Conservation (phyloP, 2,888 invertebrate genomes). For the Pandemis corylana region DNA sequence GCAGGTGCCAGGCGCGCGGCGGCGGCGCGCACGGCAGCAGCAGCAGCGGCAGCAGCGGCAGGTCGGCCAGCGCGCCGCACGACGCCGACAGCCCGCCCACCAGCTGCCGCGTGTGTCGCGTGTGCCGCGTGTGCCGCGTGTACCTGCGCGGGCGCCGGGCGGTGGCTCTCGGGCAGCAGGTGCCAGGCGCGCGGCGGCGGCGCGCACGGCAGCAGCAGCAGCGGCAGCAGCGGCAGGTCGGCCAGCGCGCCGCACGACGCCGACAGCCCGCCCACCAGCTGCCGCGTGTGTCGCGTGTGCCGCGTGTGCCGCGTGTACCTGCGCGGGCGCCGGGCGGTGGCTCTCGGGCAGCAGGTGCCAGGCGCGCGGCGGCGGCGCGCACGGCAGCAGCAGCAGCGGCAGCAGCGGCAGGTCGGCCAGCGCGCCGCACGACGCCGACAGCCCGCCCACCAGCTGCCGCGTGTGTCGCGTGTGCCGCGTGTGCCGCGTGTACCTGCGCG, state of each 20-base stretch:
- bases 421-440: constrained; percentile 86
- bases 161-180: constrained; percentile 55
- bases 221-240: constrained; percentile 48
- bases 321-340: too few species aligned
- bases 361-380: constrained; percentile 52
- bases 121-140: constrained; percentile 57
- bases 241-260: constrained; percentile 82
- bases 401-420: constrained; percentile 48
- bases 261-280: constrained; percentile 69
- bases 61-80: constrained; percentile 67
- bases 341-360: constrained; percentile 59
- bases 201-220: constrained; percentile 55
- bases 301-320: constrained; percentile 53
- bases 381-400: constrained; percentile 51
- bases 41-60: constrained; percentile 46
- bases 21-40: constrained; percentile 55
- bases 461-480: constrained; percentile 47
- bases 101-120: not conserved
- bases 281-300: constrained; percentile 35
- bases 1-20: constrained; percentile 55
- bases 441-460: constrained; percentile 50
- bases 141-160: too few species aligned
- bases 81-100: constrained; percentile 83
- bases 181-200: constrained; percentile 52
- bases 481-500: constrained; percentile 45